Base-by-base conservation (phyloP, 2,888 invertebrate genomes). In the Cylloceria caligata region DNA sequence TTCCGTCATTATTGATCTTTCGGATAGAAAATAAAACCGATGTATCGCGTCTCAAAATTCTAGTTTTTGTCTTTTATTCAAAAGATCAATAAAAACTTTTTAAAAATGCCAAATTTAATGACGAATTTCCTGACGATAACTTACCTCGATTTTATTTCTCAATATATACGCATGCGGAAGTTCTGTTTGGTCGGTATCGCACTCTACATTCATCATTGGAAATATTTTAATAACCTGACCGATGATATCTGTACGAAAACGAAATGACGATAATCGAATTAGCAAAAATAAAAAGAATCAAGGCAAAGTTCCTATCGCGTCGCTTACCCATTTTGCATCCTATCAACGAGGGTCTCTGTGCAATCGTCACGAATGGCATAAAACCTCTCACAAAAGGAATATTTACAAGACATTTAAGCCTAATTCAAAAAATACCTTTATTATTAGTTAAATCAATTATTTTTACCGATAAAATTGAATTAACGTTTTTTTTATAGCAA, bases 201-300 rank as follows among this genome's bases (percentile, higher is more conserved):
- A 1, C 0, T 3, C 0, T 39, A 13, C 9, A 13, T 1, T 4
- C 3, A 5, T 0, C 47, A 2, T 13, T 27, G 4, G n/a, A 3
- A 0, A 1, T 13, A 57, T 27, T 57, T 30, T 13, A n/a, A 30
- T 16, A 7, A 30, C 16, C n/a, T 57, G 30, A 30, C 57, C 57
- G 57, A 57, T 30, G 30, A 57, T 30, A 16, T 57, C 57, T 57
- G 7, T 4, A n/a, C 57, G 16, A 57, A 30, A 57, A 30, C 16
- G 2, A 30, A 24, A 11, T 9, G 6, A 52, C 21, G 21, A 21
- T 2, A 21, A 52, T 24, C 0, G 6, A 30, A 57, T 57, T n/a
- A 30, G 16, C 3, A 4, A 57, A 30, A 6, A 6, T 6, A n/a
- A 13, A 57, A 30, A 4, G 24, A 57, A 30, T 30, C 7, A 57